phyloP scores from a whole-genome alignment of 2,113 vertebrate species.

The Crypturellus undulatus region DNA sequence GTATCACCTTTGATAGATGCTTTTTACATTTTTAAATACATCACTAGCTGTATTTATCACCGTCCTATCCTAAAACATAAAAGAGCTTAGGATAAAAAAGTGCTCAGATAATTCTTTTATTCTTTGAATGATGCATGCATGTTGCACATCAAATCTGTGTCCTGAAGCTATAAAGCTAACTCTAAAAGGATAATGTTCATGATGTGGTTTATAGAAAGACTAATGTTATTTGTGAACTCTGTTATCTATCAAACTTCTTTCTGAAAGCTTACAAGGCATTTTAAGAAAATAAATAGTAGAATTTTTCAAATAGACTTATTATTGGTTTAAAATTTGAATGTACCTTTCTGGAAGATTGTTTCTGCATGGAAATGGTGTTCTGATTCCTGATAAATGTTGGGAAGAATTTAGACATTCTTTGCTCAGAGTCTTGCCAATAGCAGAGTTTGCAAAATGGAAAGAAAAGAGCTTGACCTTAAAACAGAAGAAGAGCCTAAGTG shows the following conservation, averaged over 20 bases:
- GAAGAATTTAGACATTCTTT: conserved; percentile 79
- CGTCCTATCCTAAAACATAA: not conserved
- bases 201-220: not conserved
- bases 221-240: not conserved
- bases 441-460: conserved; percentile 79
- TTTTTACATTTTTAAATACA: not conserved
- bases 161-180: not conserved
- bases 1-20: not conserved
- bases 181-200: not conserved
- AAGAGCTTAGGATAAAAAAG: not conserved
- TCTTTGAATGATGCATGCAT: not conserved
- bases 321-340: not conserved
- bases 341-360: not conserved
- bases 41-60: not conserved
- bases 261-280: not conserved
- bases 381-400: conserved; percentile 69
- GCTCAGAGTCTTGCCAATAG: conserved; percentile 72
- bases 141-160: not conserved
- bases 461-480: conserved; percentile 78
- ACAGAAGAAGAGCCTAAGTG: conserved; percentile 70
- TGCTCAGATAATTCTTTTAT: not conserved
- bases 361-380: conserved; percentile 36
- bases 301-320: conserved; percentile 28
- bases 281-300: conserved; percentile 4
- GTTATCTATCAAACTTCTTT: not conserved